These are phyloP conservation scores for Trichechus manatus DNA, from an alignment of 2,113 vertebrate genomes.

Conservation along the genomic window DNA sequence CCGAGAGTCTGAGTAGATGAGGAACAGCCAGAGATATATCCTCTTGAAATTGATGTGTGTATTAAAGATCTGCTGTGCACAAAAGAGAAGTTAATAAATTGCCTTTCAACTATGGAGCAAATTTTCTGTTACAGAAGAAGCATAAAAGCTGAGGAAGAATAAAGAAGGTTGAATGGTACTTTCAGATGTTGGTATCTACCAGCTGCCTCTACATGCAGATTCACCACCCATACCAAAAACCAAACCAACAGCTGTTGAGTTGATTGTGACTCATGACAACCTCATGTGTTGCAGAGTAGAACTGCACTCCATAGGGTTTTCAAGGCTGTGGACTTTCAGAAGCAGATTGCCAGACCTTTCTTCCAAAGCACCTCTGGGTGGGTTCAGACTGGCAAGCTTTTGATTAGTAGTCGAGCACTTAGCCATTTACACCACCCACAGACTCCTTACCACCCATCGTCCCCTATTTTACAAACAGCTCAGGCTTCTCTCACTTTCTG, in stretches of 20 bases:
- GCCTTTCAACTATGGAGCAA: background rate
- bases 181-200: background rate
- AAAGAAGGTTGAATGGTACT: background rate
- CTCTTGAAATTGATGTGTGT: background rate
- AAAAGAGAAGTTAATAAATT: background rate
- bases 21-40: background rate
- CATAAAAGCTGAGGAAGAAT: background rate
- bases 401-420: background rate
- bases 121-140: background rate
- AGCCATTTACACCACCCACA: background rate
- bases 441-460: background rate
- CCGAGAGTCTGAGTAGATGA: background rate
- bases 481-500: background rate
- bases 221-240: background rate
- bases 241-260: background rate
- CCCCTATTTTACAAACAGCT: background rate
- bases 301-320: background rate
- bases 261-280: background rate
- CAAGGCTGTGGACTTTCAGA: background rate
- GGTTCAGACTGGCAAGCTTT: background rate
- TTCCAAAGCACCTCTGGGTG: background rate
- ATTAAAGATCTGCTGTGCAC: background rate
- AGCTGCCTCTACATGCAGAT: background rate
- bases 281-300: background rate
- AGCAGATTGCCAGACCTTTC: background rate